phyloP scores from a whole-genome alignment of 2,797 vertebrate genomes.

The Alcedo atthis region DNA sequence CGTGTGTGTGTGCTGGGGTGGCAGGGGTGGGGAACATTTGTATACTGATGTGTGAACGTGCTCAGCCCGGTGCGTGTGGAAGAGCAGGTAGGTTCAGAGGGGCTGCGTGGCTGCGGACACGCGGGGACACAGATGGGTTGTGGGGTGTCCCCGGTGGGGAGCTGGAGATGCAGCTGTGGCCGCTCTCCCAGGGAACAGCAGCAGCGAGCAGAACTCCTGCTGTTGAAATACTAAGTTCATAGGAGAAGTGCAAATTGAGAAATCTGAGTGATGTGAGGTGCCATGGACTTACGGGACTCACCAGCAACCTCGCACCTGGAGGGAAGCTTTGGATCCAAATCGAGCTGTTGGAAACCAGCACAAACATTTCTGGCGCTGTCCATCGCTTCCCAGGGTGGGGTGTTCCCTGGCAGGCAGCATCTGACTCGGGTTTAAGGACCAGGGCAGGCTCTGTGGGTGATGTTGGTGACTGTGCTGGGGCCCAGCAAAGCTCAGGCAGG shows the following conservation, averaged over 20 bases:
- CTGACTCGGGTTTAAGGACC: neutral
- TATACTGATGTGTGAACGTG: neutral
- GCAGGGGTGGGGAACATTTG: constrained; percentile 17
- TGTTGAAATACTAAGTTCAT: neutral
- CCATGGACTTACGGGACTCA: neutral
- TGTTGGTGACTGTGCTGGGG: accelerated
- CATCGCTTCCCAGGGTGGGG: neutral
- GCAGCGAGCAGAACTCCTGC: neutral
- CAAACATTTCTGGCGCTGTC: neutral
- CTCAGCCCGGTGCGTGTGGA: neutral
- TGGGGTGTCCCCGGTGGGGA: neutral
- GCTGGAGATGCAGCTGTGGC: neutral
- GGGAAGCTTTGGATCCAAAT: neutral
- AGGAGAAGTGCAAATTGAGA: neutral
- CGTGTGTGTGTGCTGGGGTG: neutral
- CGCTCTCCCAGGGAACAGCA: neutral
- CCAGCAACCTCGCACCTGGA: neutral
- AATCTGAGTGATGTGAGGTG: neutral
- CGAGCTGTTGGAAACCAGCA: neutral
- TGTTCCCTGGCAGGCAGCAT: neutral
- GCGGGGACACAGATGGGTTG: accelerated
- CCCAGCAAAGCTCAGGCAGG: accelerated
- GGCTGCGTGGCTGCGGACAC: neutral
- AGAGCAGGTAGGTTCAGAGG: constrained; percentile 30
- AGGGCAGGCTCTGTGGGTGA: neutral